Evolutionary conservation across 1,140 invertebrate genomes (phyloP).

Genomic region (Drosophila hydei): DNA sequence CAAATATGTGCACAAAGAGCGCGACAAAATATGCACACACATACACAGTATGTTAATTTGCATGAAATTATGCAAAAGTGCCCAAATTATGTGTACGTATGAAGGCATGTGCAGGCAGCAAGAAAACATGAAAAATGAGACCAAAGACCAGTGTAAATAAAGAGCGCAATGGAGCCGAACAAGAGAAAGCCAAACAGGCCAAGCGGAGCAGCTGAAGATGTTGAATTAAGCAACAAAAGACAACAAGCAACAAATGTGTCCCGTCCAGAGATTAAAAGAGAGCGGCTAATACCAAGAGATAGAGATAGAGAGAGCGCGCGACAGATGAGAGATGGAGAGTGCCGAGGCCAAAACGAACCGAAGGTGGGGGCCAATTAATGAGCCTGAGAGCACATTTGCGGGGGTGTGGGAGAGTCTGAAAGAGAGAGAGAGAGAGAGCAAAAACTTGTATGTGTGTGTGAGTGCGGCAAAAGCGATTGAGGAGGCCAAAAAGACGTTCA

Average conservation of each 20-base stretch:
- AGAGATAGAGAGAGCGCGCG: neutral
- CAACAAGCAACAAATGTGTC: constrained; percentile 68
- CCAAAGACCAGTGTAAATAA: constrained; percentile 35
- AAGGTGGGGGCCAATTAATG: constrained; percentile 45
- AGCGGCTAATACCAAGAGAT: constrained; percentile 15
- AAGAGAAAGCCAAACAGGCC: constrained; percentile 50
- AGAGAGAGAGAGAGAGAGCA: neutral
- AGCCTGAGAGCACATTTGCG: constrained; percentile 55
- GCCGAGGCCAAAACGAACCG: constrained; percentile 7
- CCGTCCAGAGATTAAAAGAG: constrained; percentile 13
- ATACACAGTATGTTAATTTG: constrained; percentile 66
- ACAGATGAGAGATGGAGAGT: neutral
- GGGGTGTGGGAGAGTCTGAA: constrained; percentile 44
- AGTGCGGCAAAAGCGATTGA: constrained; percentile 29
- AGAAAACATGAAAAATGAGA: constrained; percentile 25
- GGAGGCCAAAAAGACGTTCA: constrained; percentile 43
- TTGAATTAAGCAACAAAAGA: constrained; percentile 54
- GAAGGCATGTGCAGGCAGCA: constrained; percentile 1
- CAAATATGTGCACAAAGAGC: constrained; percentile 34
- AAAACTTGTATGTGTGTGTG: constrained; percentile 22
- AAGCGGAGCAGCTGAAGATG: constrained; percentile 57
- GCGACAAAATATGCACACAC: constrained; percentile 19
- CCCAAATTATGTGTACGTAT: constrained; percentile 48
- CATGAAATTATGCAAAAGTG: constrained; percentile 78
- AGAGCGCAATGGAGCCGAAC: constrained; percentile 44